Percentiles rank a stretch among this genome's conserved stretches.
These are phyloP conservation scores for Harpalus rufipes DNA, from an alignment of 2,888 invertebrate genomes.

Conservation along the genomic window DNA sequence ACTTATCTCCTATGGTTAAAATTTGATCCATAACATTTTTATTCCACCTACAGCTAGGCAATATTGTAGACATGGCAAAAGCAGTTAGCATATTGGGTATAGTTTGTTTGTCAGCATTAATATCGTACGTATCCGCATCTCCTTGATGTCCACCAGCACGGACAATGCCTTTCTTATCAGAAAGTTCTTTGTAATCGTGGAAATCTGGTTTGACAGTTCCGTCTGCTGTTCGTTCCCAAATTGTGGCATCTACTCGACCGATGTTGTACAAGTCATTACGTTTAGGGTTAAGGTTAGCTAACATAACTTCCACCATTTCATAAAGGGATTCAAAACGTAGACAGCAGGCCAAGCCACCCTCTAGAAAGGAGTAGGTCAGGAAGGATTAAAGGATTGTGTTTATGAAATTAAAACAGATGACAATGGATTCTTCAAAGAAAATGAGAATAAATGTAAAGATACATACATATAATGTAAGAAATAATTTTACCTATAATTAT, in stretches of 20 bases:
- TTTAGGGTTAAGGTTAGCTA: conserved; percentile 74
- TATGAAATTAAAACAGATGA: not conserved
- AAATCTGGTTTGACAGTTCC: conserved; percentile 75
- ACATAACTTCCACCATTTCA: conserved; percentile 74
- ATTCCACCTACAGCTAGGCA: conserved; percentile 73
- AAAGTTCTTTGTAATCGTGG: conserved; percentile 75
- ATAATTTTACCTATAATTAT: too few relatives aligned
- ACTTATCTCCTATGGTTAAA: conserved; percentile 72
- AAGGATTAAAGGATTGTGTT: not conserved
- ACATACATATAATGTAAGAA: too few relatives aligned
- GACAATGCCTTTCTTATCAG: conserved; percentile 75
- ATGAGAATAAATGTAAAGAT: too few relatives aligned
- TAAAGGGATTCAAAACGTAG: conserved; percentile 73
- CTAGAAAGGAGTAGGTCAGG: conserved; percentile 69
- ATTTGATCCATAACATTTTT: conserved; percentile 74
- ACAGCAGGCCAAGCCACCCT: conserved; percentile 76
- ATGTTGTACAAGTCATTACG: conserved; percentile 73
- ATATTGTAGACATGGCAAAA: conserved; percentile 73
- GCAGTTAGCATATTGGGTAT: conserved; percentile 74
- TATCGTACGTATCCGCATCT: conserved; percentile 71
- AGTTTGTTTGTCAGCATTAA: conserved; percentile 74
- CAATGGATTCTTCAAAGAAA: too few relatives aligned
- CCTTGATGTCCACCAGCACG: conserved; percentile 72
- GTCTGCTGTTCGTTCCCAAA: conserved; percentile 72
- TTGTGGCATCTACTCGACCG: conserved; percentile 71